Evolutionary conservation across 2,797 vertebrate genomes (phyloP).

Genomic region (Halcyon smyrnensis): DNA sequence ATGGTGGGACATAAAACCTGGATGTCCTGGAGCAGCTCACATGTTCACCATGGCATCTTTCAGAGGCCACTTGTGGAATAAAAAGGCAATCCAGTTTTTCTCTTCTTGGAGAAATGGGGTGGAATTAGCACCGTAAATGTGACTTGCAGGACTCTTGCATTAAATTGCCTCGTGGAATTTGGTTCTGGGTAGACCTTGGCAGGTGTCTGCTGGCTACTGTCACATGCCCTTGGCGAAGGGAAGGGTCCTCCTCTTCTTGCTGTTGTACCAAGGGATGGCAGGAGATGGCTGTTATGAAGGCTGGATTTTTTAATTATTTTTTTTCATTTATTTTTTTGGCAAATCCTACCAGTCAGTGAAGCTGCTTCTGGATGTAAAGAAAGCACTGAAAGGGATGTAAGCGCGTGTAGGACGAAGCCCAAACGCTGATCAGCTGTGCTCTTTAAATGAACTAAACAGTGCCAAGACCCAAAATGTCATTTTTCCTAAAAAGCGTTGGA

Average conservation of each 20-base stretch:
- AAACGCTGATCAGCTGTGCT: slow-evolving; percentile 25
- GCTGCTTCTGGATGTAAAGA: neutral
- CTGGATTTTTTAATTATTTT: neutral
- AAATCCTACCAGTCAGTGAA: neutral
- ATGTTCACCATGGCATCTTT: neutral
- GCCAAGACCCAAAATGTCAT: slow-evolving; percentile 19
- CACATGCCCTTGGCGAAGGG: accelerated
- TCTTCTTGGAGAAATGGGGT: neutral
- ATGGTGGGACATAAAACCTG: neutral
- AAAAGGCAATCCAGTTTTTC: neutral
- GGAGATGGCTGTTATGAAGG: neutral
- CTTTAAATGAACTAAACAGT: neutral
- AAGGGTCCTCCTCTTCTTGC: neutral
- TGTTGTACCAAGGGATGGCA: neutral
- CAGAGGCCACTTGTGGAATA: neutral
- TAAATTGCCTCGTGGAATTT: neutral
- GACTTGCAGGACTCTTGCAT: neutral
- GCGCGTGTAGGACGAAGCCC: neutral
- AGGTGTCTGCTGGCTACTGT: neutral
- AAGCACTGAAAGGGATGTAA: neutral
- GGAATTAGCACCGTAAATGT: neutral
- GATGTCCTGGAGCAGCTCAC: neutral
- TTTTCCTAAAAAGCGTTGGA: slow-evolving; percentile 19
- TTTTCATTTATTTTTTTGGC: neutral
- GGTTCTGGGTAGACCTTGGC: neutral